Evolutionary conservation across 2,888 invertebrate genomes (phyloP), one percentile per base, ranked within the genome.

Genomic region (Chelonus formosanus): DNA sequence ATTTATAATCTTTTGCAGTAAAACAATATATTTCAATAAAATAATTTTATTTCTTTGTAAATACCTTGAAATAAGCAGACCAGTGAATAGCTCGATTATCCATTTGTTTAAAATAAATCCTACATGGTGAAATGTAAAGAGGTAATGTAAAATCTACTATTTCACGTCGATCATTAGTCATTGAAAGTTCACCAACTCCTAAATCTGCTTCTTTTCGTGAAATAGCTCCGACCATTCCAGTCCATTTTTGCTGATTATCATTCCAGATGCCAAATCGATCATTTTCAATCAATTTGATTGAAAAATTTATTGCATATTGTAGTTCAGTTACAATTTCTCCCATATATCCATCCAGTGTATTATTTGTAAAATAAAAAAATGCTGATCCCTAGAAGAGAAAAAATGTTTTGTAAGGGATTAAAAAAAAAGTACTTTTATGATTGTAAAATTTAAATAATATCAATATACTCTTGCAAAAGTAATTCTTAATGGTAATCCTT

Each of bases 121-220:
- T 68, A 36, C 73, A 70, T 6, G 67, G 63, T 0, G 76, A 71
- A 1, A 72, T 10, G 4, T 77, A 40, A 45, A 82, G 63, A 0
- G 82, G 82, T 7, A 75, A 34, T 1, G 79, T 77, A 50, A 80
- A 82, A 45, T 81, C 82, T 0, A 82, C 65, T 4, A 54, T 72
- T 0, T 72, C 60, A 31, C 76, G 31, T 6, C 81, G 72, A 0
- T 32, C 35, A 3, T 52, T 68, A 1, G 76, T 79, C 10, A 82
- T 72, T 4, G 74, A 72, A 43, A 81, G 74, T 32, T 77, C 78
- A 32, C 74, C 75, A 2, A 75, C 68, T 0, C 78, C 80, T 2
- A 82, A 44, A 47, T 80, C 80, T 0, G 75, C 77, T 34, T 74
- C 48, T 3, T 65, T 59, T 5, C 53, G 47, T 0, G 66, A 63